These are phyloP conservation scores for Sclerurus mexicanus DNA, from an alignment of 2,113 vertebrate genomes.

Conservation along the genomic window DNA sequence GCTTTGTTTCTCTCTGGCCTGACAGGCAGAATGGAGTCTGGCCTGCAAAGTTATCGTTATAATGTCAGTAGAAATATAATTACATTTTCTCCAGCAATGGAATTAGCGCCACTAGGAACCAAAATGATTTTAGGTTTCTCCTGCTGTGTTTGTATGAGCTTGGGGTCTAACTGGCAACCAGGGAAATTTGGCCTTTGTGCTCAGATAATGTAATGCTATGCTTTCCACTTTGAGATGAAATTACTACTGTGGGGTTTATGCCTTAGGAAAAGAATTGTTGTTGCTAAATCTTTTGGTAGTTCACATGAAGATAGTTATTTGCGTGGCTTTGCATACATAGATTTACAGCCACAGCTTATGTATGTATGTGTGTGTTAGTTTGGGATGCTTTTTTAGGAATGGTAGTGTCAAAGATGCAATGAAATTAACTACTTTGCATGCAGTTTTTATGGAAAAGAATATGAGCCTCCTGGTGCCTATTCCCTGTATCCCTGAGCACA, in stretches of 20 bases:
- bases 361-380: background rate
- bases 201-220: background rate
- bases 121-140: constrained; percentile 32
- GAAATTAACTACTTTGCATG: background rate
- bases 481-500: background rate
- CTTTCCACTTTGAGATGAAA: background rate
- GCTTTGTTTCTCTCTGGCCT: background rate
- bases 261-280: background rate
- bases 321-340: background rate
- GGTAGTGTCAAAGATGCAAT: background rate
- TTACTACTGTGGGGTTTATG: background rate
- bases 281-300: background rate
- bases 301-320: background rate
- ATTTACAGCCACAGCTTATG: background rate
- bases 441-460: background rate
- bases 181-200: constrained; percentile 40
- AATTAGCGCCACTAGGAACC: constrained; percentile 45
- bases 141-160: background rate
- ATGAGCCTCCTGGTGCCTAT: background rate
- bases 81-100: background rate
- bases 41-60: constrained; percentile 24
- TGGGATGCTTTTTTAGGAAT: background rate
- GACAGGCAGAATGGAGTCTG: background rate
- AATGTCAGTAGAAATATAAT: constrained; percentile 34
- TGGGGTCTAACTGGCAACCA: constrained; percentile 2